Percentiles rank a stretch among this genome's conserved stretches.
phyloP scores from a whole-genome alignment of 2,888 invertebrate genomes.

The Macrosiphum euphorbiae region DNA sequence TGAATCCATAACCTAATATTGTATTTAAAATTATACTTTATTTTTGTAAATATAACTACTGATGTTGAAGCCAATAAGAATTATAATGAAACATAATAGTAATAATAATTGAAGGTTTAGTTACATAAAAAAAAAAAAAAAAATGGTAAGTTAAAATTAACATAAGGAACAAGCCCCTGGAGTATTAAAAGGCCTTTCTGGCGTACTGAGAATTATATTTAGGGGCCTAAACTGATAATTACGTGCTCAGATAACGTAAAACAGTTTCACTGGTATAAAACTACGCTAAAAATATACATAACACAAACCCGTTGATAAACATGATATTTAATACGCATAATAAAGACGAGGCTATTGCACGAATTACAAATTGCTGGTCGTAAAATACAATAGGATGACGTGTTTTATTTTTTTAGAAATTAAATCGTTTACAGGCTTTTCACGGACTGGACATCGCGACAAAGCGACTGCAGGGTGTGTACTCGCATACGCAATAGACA shows the following conservation, averaged over 20 bases:
- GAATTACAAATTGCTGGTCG: neutral
- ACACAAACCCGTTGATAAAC: conserved; percentile 15
- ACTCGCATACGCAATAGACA: neutral
- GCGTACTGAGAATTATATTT: conserved; percentile 28
- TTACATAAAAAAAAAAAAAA: neutral
- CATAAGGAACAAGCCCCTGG: neutral
- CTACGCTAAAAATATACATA: neutral
- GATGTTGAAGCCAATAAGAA: neutral
- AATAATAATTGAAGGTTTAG: neutral
- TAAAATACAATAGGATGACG: neutral
- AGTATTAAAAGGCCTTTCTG: neutral
- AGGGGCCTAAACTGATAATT: conserved; percentile 36
- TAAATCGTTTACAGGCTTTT: neutral
- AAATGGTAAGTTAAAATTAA: neutral
- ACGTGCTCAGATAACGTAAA: conserved; percentile 48
- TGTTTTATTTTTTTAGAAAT: neutral
- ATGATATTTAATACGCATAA: neutral
- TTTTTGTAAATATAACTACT: neutral
- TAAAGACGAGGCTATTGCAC: neutral
- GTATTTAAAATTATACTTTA: neutral
- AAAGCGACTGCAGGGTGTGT: neutral
- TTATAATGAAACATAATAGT: neutral
- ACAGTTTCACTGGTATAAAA: neutral
- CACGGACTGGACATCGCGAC: neutral
- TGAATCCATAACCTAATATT: neutral